Conservation (phyloP, 1,140 invertebrate genomes). For the Yoshiicerus persimilis region DNA sequence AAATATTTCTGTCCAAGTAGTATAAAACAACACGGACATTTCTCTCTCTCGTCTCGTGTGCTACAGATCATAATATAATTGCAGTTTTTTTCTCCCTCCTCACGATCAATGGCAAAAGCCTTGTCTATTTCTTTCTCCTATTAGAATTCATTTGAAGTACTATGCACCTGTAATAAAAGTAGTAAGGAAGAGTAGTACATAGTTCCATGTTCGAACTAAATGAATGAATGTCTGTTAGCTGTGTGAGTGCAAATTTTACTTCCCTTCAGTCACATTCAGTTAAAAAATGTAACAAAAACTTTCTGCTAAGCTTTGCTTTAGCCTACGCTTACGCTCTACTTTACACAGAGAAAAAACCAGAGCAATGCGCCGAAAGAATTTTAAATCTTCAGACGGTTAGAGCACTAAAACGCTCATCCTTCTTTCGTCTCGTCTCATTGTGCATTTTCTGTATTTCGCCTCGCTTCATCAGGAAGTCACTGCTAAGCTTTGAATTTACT, state of each 20-base stretch:
- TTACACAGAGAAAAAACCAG: neutral
- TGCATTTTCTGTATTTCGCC: constrained; percentile 13
- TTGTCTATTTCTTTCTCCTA: neutral
- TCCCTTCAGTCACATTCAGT: neutral
- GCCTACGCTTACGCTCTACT: neutral
- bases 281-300: neutral
- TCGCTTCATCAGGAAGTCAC: constrained; percentile 26
- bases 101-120: neutral
- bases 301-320: neutral
- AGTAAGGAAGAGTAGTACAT: neutral
- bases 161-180: neutral
- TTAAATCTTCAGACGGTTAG: neutral
- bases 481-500: neutral
- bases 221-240: neutral
- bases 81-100: neutral
- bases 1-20: too few species aligned
- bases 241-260: neutral
- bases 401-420: constrained; percentile 9
- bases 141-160: neutral
- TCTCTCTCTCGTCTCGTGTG: neutral
- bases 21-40: neutral
- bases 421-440: constrained; percentile 22
- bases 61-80: constrained; percentile 12
- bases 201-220: neutral
- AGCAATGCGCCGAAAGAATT: constrained; percentile 16